Evolutionary conservation across 2,888 invertebrate genomes (phyloP), one percentile per base, ranked within the genome.

Genomic region (Herminia tarsipennalis): DNA sequence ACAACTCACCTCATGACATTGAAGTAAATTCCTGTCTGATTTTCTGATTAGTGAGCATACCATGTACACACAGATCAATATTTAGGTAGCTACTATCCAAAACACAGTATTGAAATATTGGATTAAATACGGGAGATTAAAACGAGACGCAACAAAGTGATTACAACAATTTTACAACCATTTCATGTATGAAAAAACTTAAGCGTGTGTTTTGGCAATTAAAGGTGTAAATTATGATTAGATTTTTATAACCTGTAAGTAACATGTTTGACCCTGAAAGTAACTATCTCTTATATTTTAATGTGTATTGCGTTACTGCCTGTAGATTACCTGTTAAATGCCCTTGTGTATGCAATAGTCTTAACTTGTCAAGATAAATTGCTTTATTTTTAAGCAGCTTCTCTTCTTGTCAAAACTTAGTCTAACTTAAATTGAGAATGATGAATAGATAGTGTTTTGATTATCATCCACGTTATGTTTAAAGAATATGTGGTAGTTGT

Each of bases 251-350:
- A 45, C 43, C 50, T 45, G 38, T 28, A 44, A 17, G 40, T 33
- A 42, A 33, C 42, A 35, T 37, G 43, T 14, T 43, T 45, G 66
- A 43, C 69, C 69, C 67, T 70, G 50, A 9, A 41, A 4, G 14
- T 56, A 66, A 58, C 59, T 64, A 62, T 66, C 62, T 56, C 54
- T 64, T 46, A 22, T 40, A 21, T 29, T 42, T 40, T 43, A 52
- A 63, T 48, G 36, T 53, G 32, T 45, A 54, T 17, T 47, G 60
- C 57, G 60, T 62, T 40, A 65, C 22, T 16, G 17, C 24, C 9
- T 32, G 42, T 43, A 44, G 16, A 60, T 48, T 54, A 32, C 52
- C 32, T 22, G 34, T 38, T 47, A 37, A 51, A 32, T 64, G 51
- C 39, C 33, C 49, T 52, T 59, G 56, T 22, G 35, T 67, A 67